These are phyloP conservation scores for Drosophila paulistorum DNA, from an alignment of 1,140 invertebrate species.

Conservation along the genomic window DNA sequence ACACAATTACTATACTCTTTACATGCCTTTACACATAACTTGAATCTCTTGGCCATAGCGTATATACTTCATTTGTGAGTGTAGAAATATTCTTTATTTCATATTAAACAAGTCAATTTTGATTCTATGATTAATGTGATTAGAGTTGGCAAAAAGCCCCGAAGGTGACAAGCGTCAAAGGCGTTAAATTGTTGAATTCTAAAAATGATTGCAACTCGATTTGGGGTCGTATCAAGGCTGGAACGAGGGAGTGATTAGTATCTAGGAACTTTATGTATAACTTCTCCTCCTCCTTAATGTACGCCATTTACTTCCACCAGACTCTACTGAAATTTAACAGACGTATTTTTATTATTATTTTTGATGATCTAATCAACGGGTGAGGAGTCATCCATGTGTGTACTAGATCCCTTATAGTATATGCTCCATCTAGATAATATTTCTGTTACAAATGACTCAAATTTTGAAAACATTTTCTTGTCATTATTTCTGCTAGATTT, in stretches of 20 bases:
- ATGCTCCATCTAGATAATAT: no score
- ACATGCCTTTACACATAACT: no score
- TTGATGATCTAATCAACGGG: no score
- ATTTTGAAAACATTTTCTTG: background rate
- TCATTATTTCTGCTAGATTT: background rate
- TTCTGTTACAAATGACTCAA: background rate
- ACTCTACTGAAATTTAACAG: no score
- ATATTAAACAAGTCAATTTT: conserved; percentile 54
- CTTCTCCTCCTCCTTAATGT: no score
- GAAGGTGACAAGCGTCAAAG: conserved; percentile 64
- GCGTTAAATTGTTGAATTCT: conserved; percentile 68
- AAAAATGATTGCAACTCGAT: conserved; percentile 19
- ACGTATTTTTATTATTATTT: no score
- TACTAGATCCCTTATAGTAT: no score
- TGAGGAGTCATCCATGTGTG: no score
- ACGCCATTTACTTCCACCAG: no score
- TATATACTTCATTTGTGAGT: background rate
- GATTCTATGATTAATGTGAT: conserved; percentile 42
- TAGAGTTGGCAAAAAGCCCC: conserved; percentile 17
- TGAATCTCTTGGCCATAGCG: background rate
- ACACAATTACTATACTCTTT: background rate
- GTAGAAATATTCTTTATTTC: conserved; percentile 27
- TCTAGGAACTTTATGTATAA: no score
- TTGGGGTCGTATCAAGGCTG: background rate
- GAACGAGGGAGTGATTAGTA: background rate